Evolutionary conservation across 2,888 invertebrate genomes (phyloP), one percentile per base, ranked within the genome.

Genomic region (Drosophila putrida): DNA sequence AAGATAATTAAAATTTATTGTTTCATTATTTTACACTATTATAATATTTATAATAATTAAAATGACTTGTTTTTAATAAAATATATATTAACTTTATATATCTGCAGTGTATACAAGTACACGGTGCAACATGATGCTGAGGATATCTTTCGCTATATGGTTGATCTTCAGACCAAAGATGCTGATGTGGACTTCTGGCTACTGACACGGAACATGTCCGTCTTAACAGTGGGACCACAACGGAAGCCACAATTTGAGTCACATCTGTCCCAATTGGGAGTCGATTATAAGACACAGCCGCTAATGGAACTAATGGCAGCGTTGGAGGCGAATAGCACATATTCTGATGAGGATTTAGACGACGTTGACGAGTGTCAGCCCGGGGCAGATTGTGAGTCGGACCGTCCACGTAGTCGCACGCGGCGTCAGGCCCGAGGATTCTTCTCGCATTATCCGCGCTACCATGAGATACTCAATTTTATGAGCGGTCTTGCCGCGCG

Each of bases 161-260:
- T 92, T 11, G 86, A 90, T 25, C 64, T 92, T 50, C 92, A 92
- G 73, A 90, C 86, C 0, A 84, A 83, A 9, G 87, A 84, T 28
- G 79, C 88, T 4, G 82, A 86, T 33, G 68, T 92, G 65, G 92
- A 92, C 65, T 92, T 92, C 62, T 92, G 92, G 92, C 73, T 92
- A 33, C 78, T 92, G 6, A 86, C 92, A 11, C 87, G 90, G 4
- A 92, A 92, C 62, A 80, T 89, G 80, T 91, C 92, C 63, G 87
- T 92, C 4, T 81, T 92, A 35, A 86, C 92, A 4, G 92, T 91
- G n/a, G 78, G 90, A 9, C 92, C 92, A 0, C 57, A 61, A 27
- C 70, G 82, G 53, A 90, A 91, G 60, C 63, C 76, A 0, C 65
- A 79, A 46, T 91, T 92, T 43, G 91, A 92, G 69, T 58, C 85